phyloP scores from a whole-genome alignment of 2,888 invertebrate genomes.

The Rhagonycha lutea region DNA sequence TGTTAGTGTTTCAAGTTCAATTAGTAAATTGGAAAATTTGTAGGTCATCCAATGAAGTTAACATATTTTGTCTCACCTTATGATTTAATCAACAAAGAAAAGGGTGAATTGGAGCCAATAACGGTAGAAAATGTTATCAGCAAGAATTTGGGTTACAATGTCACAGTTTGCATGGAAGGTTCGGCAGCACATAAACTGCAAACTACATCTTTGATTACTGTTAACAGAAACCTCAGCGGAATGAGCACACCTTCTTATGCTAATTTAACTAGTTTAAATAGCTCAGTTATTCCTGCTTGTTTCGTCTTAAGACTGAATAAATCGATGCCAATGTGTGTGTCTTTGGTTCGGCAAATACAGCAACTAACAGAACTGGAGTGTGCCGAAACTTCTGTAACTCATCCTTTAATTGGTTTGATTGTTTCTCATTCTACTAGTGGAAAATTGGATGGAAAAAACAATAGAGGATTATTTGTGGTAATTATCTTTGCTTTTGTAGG shows the following conservation, averaged over 20 bases:
- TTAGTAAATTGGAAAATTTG: slow-evolving; percentile 54
- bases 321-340: slow-evolving; percentile 83
- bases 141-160: slow-evolving; percentile 80
- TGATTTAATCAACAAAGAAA: slow-evolving; percentile 80
- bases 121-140: slow-evolving; percentile 73
- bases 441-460: slow-evolving; percentile 72
- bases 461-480: slow-evolving; percentile 83
- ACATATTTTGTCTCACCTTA: slow-evolving; percentile 95
- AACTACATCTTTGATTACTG: slow-evolving; percentile 69
- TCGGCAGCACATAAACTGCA: slow-evolving; percentile 85
- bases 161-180: slow-evolving; percentile 88
- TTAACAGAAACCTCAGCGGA: slow-evolving; percentile 70
- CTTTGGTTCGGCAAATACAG: slow-evolving; percentile 70
- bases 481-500: slow-evolving; percentile 45
- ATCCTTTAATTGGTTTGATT: slow-evolving; percentile 77
- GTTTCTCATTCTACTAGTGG: slow-evolving; percentile 79
- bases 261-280: slow-evolving; percentile 79
- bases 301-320: slow-evolving; percentile 81
- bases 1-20: neutral
- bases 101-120: slow-evolving; percentile 72
- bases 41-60: slow-evolving; percentile 85
- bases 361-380: slow-evolving; percentile 64
- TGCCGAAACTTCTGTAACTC: slow-evolving; percentile 59
- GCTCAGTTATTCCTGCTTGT: slow-evolving; percentile 87
- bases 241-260: slow-evolving; percentile 81